Evolutionary conservation across 2,888 invertebrate species (phyloP), one percentile per base, ranked within the genome.

Genomic region (Heliothis peltigera): DNA sequence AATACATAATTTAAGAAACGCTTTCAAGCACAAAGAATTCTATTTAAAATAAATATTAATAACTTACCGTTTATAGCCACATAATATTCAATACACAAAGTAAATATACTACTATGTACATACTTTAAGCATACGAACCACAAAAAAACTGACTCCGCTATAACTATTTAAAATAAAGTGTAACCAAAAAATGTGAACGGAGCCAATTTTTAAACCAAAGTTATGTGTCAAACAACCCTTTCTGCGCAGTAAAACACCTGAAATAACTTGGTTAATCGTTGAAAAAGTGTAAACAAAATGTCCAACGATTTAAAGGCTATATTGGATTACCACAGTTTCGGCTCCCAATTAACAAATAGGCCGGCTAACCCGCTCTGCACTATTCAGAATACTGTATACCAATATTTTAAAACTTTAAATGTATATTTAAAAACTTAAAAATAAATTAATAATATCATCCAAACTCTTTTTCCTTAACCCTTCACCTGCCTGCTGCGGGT

Each of bases 261-360:
- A 46, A 32, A 64, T 17, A 49, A 48, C 21, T 58, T 35, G 53
- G 35, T 58, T 47, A 56, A 76, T 61, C 43, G 56, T 25, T 60
- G 46, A 59, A 47, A 47, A 47, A 71, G 32, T 21, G 48, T 28
- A 46, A 46, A 58, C 42, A 75, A 55, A 73, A 75, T 32, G 54
- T 61, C 51, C 58, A 63, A 47, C 70, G 49, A 46, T 60, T 61
- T 66, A 73, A 59, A 58, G 32, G 61, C 63, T 70, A 35, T 71
- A 78, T 70, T 67, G 64, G 79, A 75, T 77, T 78, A 78, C 64
- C 59, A 6, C 64, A 39, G 62, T 75, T 75, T 75, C 43, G 47
- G 70, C 51, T 70, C 43, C 57, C 70, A 77, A 78, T 77, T 70
- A 78, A 63, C 78, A 63, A 77, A 78, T 56, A 67, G 60, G 67